Conservation (phyloP, 2,797 vertebrate species). For the Acropternis orthonyx region DNA sequence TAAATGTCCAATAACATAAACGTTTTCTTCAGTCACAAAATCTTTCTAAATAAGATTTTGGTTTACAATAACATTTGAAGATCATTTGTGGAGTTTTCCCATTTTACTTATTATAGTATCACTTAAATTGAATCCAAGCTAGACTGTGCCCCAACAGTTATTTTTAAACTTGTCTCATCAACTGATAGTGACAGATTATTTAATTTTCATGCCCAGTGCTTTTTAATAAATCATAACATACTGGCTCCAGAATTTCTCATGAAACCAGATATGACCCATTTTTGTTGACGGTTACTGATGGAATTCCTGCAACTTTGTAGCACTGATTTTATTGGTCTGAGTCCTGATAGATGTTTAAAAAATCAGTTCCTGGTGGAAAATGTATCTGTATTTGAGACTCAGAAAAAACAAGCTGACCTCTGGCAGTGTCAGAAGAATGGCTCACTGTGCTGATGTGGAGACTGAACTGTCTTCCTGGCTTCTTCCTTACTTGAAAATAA, state of each 20-base stretch:
- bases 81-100: not conserved
- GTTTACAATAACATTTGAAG: not conserved
- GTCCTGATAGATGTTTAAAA: not conserved
- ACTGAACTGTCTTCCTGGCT: not conserved
- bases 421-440: not conserved
- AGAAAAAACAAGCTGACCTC: not conserved
- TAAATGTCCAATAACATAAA: not conserved
- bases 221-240: not conserved
- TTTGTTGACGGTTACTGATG: not conserved
- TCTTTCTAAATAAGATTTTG: not conserved
- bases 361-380: not conserved
- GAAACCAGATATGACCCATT: rapidly evolving
- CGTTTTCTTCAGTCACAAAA: not conserved
- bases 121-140: not conserved
- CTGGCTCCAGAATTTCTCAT: not conserved
- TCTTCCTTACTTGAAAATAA: not conserved
- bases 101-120: not conserved
- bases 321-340: not conserved
- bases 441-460: not conserved
- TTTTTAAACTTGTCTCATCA: not conserved
- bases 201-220: not conserved
- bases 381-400: not conserved
- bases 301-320: not conserved
- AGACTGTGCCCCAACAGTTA: not conserved
- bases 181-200: not conserved